Evolutionary conservation across 2,888 invertebrate species (phyloP), one percentile per base, ranked within the genome.

Genomic region (Rhagophthalmus giganteus): DNA sequence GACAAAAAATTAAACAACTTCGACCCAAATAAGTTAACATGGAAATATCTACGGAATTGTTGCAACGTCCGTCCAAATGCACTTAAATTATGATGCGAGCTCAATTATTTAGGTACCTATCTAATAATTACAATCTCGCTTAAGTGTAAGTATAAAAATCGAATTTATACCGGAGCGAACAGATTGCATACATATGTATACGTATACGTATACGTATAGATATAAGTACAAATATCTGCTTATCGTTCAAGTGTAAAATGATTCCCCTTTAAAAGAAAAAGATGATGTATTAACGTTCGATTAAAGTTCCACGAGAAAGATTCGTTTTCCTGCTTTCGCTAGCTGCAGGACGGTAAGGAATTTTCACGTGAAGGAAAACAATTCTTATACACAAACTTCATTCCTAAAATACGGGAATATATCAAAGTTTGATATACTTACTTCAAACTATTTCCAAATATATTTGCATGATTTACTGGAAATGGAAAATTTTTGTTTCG

Each of bases 11-110:
- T 35, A 49, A 45, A 39, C 54, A 48, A 50, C 46, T 37, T 40
- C 48, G 48, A 48, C 54, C 54, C 45, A 49, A 54, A 51, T 39
- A n/a, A n/a, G 47, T 39, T 51, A 51, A 37, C 28, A n/a, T n/a
- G n/a, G n/a, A n/a, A n/a, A n/a, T n/a, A n/a, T n/a, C n/a, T n/a
- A n/a, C n/a, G n/a, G n/a, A n/a, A n/a, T n/a, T n/a, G n/a, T n/a
- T n/a, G n/a, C n/a, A n/a, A n/a, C n/a, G n/a, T n/a, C n/a, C n/a
- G n/a, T n/a, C n/a, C n/a, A n/a, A n/a, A n/a, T n/a, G n/a, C n/a
- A n/a, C n/a, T n/a, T n/a, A n/a, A n/a, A n/a, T n/a, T n/a, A n/a
- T n/a, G n/a, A n/a, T n/a, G n/a, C n/a, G n/a, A n/a, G n/a, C n/a
- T n/a, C n/a, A n/a, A n/a, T n/a, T n/a, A n/a, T n/a, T n/a, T n/a